phyloP scores from a whole-genome alignment of 2,888 invertebrate species.

The Rhimphoctona megacephalus region DNA sequence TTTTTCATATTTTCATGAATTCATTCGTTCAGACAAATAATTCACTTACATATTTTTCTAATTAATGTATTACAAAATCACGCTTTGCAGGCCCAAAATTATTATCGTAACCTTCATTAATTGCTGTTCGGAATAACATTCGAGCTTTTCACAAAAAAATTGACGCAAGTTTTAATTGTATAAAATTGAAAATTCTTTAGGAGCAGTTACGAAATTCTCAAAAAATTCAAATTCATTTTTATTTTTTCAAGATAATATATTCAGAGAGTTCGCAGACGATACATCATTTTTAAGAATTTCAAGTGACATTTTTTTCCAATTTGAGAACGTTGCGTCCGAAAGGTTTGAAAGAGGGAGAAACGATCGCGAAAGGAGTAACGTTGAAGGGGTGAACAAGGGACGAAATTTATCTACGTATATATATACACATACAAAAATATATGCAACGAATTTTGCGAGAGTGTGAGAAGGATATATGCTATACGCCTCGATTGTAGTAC shows the following conservation, averaged over 20 bases:
- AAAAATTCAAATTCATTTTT: not conserved
- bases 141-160: not conserved
- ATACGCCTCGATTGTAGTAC: conserved; percentile 73
- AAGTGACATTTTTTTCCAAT: not conserved
- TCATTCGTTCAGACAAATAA: too few relatives aligned
- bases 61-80: not conserved
- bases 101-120: not conserved
- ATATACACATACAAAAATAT: not conserved
- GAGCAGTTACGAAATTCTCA: too few relatives aligned
- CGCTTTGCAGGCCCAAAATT: too few relatives aligned
- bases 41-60: too few relatives aligned
- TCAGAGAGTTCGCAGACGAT: not conserved
- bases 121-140: not conserved
- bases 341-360: not conserved
- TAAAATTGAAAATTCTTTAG: too few relatives aligned
- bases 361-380: not conserved
- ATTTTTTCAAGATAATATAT: not conserved
- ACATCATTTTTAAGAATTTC: conserved; percentile 26
- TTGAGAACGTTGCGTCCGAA: not conserved
- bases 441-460: conserved; percentile 28
- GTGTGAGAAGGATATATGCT: conserved; percentile 31
- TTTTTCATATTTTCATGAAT: too few relatives aligned
- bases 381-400: conserved; percentile 24
- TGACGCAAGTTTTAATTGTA: too few relatives aligned
- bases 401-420: conserved; percentile 23